Evolutionary conservation across 2,113 vertebrate species (phyloP), one percentile per base, ranked within the genome.

Genomic region (Gopherus flavomarginatus): DNA sequence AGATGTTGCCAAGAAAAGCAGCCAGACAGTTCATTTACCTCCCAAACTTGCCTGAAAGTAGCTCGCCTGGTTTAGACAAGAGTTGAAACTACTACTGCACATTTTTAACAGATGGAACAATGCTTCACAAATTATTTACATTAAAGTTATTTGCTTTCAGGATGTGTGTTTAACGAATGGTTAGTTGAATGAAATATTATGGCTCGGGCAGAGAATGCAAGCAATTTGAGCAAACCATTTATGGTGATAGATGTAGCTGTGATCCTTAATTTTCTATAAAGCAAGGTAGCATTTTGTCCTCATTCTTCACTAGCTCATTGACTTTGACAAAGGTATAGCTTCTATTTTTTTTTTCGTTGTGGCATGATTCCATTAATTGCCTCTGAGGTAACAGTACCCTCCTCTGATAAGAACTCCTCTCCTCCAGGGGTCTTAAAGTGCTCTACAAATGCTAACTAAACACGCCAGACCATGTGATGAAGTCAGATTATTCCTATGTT

Each of bases 21-120:
- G 97, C 96, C 98, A 98, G 97, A 98, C 97, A 98, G 97, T 98
- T 98, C 98, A 98, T 98, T 97, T 98, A 97, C 98, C 98, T 98
- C 97, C 97, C 96, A 97, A 98, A 97, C 96, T 97, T 97, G 97
- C 96, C 96, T 97, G 92, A 97, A 98, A 98, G 97, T 98, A 97
- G 97, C 97, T 96, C 85, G 97, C 97, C 97, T 96, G 96, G 96
- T 97, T 98, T 98, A 98, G 97, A 97, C 95, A 98, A 97, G 96
- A 96, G 97, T 96, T 7, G 96, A 97, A 97, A 97, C 96, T 95
- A 97, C 97, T 98, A 98, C 97, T 97, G 96, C 97, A 98, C 96
- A 97, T 97, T 98, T 98, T 98, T 97, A 97, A 97, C 97, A 97
- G 95, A 97, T 96, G 94, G 96, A 97, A 98, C 95, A 97, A 97